Evolutionary conservation across 2,113 vertebrate genomes (phyloP).

Genomic region (Rattus rattus): DNA sequence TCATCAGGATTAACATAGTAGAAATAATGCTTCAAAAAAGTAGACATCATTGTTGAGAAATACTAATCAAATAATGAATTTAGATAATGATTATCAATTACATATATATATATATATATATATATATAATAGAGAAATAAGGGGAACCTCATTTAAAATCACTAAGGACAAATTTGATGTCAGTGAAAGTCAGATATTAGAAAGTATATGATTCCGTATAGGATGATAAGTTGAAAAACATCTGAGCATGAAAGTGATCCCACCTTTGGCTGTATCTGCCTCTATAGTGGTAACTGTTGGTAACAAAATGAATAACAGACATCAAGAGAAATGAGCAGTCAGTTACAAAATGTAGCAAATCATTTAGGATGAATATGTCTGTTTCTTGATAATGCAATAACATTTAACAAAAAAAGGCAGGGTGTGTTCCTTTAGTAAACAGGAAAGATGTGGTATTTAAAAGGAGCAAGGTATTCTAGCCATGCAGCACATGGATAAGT

Average conservation of each 20-base stretch:
- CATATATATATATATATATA: slow-evolving; percentile 18
- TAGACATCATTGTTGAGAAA: background rate
- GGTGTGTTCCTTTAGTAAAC: background rate
- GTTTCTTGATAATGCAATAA: background rate
- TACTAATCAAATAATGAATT: background rate
- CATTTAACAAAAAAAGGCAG: background rate
- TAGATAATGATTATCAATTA: background rate
- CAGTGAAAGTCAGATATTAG: background rate
- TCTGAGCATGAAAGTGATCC: background rate
- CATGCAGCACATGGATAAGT: background rate
- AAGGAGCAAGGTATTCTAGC: background rate
- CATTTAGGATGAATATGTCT: background rate
- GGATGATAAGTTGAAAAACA: background rate
- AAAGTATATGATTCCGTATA: background rate
- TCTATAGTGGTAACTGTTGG: background rate
- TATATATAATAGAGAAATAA: slow-evolving; percentile 17
- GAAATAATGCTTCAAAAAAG: background rate
- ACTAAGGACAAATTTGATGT: background rate
- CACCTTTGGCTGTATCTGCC: background rate
- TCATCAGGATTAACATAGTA: background rate
- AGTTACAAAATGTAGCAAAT: background rate
- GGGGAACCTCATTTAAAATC: background rate
- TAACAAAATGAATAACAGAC: background rate
- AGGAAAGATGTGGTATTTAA: background rate
- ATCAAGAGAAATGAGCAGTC: background rate